Conservation (phyloP, 2,888 invertebrate genomes). For the Coelinius sp. region DNA sequence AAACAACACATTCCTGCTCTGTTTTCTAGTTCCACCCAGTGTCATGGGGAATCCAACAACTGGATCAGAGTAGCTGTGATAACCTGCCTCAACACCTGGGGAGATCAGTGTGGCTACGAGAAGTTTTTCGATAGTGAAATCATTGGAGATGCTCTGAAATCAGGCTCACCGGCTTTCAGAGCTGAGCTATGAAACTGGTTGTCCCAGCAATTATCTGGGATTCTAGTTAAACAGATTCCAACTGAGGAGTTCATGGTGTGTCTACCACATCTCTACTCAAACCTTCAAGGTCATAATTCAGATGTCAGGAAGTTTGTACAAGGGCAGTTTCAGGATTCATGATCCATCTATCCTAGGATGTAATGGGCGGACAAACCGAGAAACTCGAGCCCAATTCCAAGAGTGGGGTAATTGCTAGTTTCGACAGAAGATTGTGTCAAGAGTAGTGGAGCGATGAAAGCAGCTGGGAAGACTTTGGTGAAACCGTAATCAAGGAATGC, state of each 20-base stretch:
- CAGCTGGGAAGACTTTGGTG: slow-evolving; percentile 70
- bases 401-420: slow-evolving; percentile 80
- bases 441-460: slow-evolving; percentile 73
- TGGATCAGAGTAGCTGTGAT: slow-evolving; percentile 86
- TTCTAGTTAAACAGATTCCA: slow-evolving; percentile 80
- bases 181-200: slow-evolving; percentile 90
- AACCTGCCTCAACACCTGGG: slow-evolving; percentile 89
- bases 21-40: slow-evolving; percentile 85
- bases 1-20: slow-evolving; percentile 85
- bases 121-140: slow-evolving; percentile 92
- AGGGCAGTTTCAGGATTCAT: slow-evolving; percentile 91
- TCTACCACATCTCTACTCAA: slow-evolving; percentile 83
- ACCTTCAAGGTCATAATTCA: slow-evolving; percentile 90
- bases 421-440: slow-evolving; percentile 80
- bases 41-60: slow-evolving; percentile 79
- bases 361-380: slow-evolving; percentile 82
- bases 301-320: slow-evolving; percentile 93
- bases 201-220: slow-evolving; percentile 82
- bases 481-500: slow-evolving; percentile 45
- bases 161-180: slow-evolving; percentile 87
- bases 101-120: slow-evolving; percentile 84
- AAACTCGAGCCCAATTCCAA: slow-evolving; percentile 88
- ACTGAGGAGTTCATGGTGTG: slow-evolving; percentile 87
- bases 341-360: slow-evolving; percentile 90
- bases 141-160: slow-evolving; percentile 87